Base-by-base conservation (phyloP, 1,140 invertebrate genomes). In the Hycleus cichorii region DNA sequence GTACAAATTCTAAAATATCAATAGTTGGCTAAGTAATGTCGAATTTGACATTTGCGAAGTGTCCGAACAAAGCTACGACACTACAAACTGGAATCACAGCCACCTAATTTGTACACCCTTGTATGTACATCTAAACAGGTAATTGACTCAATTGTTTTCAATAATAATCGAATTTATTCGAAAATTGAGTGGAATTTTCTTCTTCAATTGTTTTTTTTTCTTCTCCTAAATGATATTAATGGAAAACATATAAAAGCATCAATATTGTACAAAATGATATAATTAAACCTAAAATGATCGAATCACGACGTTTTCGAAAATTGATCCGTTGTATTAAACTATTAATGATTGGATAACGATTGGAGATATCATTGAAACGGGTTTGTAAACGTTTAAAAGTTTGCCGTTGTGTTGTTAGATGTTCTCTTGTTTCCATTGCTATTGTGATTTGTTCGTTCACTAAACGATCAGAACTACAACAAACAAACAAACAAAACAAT, bases 361-460 rank as follows among this genome's bases (percentile, higher is more conserved):
- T 95, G 1, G 91, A 89, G 63, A 97, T 84, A 69, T 95, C 89
- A 64, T 95, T 96, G 69, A 97, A 88, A 70, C 90, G 85, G 4
- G 91, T 94, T 75, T 95, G 91, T 64, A 98, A 86, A 43, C 85
- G 81, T 72, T 95, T 95, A 64, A 97, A 91, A 4, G 88, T 83
- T 54, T 89, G 87, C 39, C 93, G 81, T 74, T 98, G 95, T 7
- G 84, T 85, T 42, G 89, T 80, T 43, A 98, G 76, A 75, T 95
- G 90, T 63, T 98, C 95, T 68, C 92, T 85, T 1, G 95, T 96
- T 68, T 95, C 92, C 74, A 97, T 89, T 12, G 95, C 95, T 75
- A 98, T 95, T 68, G 87, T 89, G 64, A 98, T 97, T 79, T 98
- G 95, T 68, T 98, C 94, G 73, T 96, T 95, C 27, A 98, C 82